These are phyloP conservation scores for Rhinichthys klamathensis DNA, from an alignment of 2,113 vertebrate genomes.

Conservation along the genomic window DNA sequence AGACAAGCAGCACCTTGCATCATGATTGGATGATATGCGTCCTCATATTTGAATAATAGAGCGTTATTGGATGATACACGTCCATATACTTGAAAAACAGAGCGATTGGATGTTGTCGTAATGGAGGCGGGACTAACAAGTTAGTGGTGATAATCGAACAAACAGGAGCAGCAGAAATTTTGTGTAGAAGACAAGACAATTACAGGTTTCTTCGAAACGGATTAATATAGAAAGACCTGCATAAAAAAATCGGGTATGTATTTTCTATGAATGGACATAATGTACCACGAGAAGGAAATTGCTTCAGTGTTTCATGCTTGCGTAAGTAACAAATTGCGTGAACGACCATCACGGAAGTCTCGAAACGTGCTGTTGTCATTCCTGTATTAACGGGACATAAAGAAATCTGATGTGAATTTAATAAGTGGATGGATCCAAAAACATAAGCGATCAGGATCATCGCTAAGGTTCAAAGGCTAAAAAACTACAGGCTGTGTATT, in stretches of 20 bases:
- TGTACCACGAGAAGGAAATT: background rate
- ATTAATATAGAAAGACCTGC: background rate
- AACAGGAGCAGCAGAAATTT: background rate
- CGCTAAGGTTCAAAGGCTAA: background rate
- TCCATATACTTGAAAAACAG: background rate
- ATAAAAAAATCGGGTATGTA: background rate
- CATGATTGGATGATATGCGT: background rate
- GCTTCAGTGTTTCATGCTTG: constrained; percentile 16
- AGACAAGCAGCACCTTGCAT: background rate
- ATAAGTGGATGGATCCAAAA: background rate
- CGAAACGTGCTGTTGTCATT: background rate
- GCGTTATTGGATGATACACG: background rate
- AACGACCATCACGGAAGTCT: constrained; percentile 25
- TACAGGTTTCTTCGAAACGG: background rate
- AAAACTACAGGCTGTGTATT: background rate
- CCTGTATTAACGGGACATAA: background rate
- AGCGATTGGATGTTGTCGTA: constrained; percentile 54
- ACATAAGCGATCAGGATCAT: background rate
- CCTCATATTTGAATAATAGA: background rate
- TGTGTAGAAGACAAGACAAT: background rate
- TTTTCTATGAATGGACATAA: background rate
- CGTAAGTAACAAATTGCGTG: background rate
- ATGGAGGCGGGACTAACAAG: constrained; percentile 55
- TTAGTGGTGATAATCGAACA: background rate
- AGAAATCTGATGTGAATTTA: background rate